Evolutionary conservation across 2,797 vertebrate species (phyloP), one percentile per base, ranked within the genome.

Genomic region (Leuciscus waleckii): DNA sequence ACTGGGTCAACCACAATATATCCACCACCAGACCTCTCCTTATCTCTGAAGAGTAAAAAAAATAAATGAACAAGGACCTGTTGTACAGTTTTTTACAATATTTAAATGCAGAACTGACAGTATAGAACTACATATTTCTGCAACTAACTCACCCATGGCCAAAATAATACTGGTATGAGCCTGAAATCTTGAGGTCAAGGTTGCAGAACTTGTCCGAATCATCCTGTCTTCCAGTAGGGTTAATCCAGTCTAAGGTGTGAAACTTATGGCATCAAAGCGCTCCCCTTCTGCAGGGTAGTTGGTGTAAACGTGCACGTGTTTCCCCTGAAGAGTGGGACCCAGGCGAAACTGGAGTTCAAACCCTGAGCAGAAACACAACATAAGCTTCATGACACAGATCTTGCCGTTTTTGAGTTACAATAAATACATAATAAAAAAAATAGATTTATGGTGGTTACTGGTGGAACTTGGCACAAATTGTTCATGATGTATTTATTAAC

Each of bases 281-380:
- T 96, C 94, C 84, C 96, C 96, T 75, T 94, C 90, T n/a, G 91
- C 92, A 0, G 98, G 97, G 82, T 99, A 99, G 94, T 99, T 99
- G 69, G 96, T 97, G 88, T 95, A 94, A 8, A 99, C 96, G 0
- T 90, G 92, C 1, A 99, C 96, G 0, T 92, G 91, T 87, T 95
- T 97, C 63, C 98, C 98, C 92, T 99, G 98, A 76, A 99, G 96
- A 82, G 97, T 99, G 0, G 98, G 97, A 54, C 98, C 98, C 74
- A 99, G 90, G 19, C 96, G 95, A 90, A 99, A 99, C 89, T 99
- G 98, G 1, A 99, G 95, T 93, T 99, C 97, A 88, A 97, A 99
- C 43, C 98, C 98, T 99, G 80, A 88, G 88, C 61, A 87, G 90
- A 79, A 87, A 67, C 23, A 85, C 14, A 81, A 35, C 39, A 71